phyloP scores from a whole-genome alignment of 2,797 vertebrate species.

The Aselliscus stoliczkanus region DNA sequence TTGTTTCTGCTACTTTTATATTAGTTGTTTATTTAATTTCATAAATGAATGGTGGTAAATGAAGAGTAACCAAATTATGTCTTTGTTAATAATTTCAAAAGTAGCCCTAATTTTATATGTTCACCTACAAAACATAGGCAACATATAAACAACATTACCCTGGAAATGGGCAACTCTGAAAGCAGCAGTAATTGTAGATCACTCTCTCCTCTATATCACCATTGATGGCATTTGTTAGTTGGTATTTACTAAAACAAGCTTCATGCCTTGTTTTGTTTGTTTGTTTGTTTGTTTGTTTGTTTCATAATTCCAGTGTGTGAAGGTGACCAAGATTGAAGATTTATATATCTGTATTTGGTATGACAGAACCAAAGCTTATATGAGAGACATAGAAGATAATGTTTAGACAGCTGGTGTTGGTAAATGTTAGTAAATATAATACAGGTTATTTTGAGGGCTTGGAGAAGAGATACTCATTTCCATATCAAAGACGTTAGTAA shows the following conservation, averaged over 20 bases:
- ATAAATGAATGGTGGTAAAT: not conserved
- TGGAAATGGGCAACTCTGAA: not conserved
- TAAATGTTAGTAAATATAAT: not conserved
- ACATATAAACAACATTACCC: not conserved
- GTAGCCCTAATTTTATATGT: not conserved
- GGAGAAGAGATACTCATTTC: not conserved
- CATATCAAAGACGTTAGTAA: not conserved
- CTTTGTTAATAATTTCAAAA: not conserved
- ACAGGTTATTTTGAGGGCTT: not conserved
- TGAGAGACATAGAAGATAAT: not conserved
- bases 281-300: too few species aligned
- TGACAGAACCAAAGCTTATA: not conserved
- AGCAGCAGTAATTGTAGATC: not conserved
- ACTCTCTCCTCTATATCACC: not conserved
- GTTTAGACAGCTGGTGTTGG: not conserved
- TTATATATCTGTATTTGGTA: not conserved
- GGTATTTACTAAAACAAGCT: not conserved
- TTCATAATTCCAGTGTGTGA: not conserved
- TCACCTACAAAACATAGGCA: not conserved
- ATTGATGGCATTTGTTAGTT: not conserved
- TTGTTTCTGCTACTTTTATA: not conserved
- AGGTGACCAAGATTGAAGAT: not conserved
- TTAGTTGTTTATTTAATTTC: not conserved
- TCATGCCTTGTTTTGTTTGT: not conserved
- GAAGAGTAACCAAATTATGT: not conserved